A percentile compares a stretch with the other conserved stretches of the same genome.
Conservation (phyloP, 92 coral and sea anemone species). For the Epizoanthus stellaris region DNA sequence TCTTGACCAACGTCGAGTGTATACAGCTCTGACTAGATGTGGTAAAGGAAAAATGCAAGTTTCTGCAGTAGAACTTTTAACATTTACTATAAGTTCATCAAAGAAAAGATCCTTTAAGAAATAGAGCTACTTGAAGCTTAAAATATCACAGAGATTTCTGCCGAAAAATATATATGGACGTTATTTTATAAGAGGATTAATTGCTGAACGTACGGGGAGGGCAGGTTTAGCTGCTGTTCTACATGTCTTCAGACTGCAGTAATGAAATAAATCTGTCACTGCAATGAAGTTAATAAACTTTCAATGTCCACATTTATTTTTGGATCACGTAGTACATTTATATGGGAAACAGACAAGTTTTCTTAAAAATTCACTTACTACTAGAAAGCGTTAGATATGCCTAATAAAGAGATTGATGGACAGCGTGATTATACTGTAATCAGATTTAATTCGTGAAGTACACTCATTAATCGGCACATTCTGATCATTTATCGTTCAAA, state of each 20-base stretch:
- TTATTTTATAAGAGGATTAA: too few species aligned
- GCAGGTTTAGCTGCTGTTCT: neutral
- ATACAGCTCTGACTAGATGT: too few species aligned
- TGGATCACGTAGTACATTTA: neutral
- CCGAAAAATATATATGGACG: too few species aligned
- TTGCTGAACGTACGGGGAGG: too few species aligned
- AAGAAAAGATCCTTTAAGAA: too few species aligned
- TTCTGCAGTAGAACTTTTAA: too few species aligned
- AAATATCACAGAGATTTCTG: too few species aligned
- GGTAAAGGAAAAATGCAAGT: too few species aligned
- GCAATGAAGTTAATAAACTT: neutral
- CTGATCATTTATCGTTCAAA: conserved; percentile 11
- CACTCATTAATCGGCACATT: neutral
- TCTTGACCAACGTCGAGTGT: too few species aligned
- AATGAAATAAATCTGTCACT: neutral
- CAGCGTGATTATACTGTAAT: conserved; percentile 3
- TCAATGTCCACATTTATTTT: neutral
- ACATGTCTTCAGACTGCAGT: neutral
- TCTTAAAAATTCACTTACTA: neutral
- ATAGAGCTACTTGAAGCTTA: too few species aligned
- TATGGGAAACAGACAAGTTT: too few species aligned
- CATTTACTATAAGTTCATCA: too few species aligned
- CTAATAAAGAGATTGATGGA: neutral
- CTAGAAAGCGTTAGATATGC: neutral
- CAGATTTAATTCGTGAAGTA: neutral